phyloP scores from a whole-genome alignment of 2,113 vertebrate species.

The Oceanodroma tethys region DNA sequence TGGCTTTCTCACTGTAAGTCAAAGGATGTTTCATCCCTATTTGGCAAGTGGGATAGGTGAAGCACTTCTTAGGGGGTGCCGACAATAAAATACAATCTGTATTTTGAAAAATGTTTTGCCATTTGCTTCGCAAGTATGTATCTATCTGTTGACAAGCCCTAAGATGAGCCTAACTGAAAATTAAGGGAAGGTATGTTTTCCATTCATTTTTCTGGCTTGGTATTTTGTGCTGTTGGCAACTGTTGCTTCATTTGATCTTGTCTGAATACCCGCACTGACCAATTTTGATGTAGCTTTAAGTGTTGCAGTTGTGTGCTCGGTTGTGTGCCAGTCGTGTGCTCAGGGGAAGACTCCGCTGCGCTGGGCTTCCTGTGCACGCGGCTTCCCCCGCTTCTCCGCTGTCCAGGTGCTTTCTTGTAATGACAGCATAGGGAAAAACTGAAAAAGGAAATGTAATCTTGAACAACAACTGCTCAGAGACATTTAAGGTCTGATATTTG shows the following conservation, averaged over 20 bases:
- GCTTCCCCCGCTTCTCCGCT: rapidly evolving
- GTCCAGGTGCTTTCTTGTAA: not conserved
- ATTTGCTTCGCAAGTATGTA: not conserved
- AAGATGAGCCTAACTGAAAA: not conserved
- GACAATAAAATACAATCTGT: not conserved
- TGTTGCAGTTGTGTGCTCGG: not conserved
- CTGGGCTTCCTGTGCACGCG: rapidly evolving
- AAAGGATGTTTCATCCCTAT: not conserved
- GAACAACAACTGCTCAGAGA: not conserved
- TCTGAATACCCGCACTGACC: not conserved
- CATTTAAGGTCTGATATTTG: not conserved
- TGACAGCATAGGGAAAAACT: rapidly evolving
- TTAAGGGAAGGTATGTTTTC: not conserved
- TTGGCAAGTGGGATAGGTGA: not conserved
- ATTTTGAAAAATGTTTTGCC: not conserved
- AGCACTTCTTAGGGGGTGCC: not conserved
- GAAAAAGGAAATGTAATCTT: not conserved
- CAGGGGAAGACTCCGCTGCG: not conserved
- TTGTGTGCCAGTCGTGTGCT: rapidly evolving
- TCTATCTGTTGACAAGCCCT: not conserved
- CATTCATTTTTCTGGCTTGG: not conserved
- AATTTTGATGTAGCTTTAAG: not conserved
- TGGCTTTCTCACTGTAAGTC: not conserved
- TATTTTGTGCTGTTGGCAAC: not conserved
- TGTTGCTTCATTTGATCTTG: not conserved